Base-by-base conservation (phyloP, 2,113 vertebrate genomes). In the Grus americana region DNA sequence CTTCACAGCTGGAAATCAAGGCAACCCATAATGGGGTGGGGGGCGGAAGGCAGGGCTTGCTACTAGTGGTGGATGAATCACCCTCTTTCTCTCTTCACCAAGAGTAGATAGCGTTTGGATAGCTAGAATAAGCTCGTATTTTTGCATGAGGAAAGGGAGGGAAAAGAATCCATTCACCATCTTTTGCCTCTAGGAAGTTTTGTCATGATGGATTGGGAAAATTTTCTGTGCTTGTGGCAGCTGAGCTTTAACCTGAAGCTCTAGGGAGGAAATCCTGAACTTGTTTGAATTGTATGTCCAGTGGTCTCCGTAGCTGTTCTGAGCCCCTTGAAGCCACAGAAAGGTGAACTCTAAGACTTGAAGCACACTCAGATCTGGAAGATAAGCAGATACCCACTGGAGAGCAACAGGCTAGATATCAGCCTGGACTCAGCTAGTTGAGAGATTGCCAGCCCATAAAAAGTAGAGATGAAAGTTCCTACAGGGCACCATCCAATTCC, bases 121-220 rank as follows among this genome's bases (percentile, higher is more conserved):
- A 86, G 17, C 27, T 12, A 27, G 34, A 66, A 86, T 46, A 63
- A 88, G 32, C 6, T 46, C 3, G 0, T 30, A 10, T 23, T 63
- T 91, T 59, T 46, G 2, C 7, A 23, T 5, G 12, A 15, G 57
- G 7, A 66, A 73, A 80, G n/a, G 6, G 3, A 82, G 13, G 38
- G 16, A 46, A 54, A 79, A 54, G 0, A n/a, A 84, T 23, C 40
- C 14, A 34, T 42, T 6, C 12, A 27, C 15, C 0, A 0, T 20
- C n/a, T 76, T 79, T 46, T 88, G 10, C 10, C 18, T 79, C 27
- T 42, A 29, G 30, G 24, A 86, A n/a, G 22, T 50, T 76, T 80
- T 70, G 17, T 3, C 4, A 1, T 2, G 2, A 29, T 12, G 49
- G 1, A 10, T 55, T 84, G 84, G n/a, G 49, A 71, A 23, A 38